Conservation (phyloP, 2,113 vertebrate species). For the Zapornia atra region DNA sequence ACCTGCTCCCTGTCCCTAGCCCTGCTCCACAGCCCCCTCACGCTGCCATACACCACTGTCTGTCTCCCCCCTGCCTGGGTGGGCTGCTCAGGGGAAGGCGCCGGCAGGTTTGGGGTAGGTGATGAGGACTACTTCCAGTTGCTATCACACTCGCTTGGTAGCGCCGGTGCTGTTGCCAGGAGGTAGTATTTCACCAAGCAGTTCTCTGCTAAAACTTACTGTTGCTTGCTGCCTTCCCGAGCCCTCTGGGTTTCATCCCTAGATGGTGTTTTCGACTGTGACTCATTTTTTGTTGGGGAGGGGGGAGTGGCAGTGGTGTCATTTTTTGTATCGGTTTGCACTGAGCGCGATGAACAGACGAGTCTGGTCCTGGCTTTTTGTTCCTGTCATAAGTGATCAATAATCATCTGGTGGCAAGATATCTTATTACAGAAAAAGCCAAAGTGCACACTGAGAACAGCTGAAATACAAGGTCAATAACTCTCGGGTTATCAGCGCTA, state of each 20-base stretch:
- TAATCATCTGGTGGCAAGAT: constrained; percentile 54
- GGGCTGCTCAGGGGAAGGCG: not conserved
- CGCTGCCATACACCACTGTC: accelerated
- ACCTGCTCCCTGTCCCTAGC: not conserved
- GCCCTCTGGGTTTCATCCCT: not conserved
- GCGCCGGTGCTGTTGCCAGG: not conserved
- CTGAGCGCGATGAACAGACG: not conserved
- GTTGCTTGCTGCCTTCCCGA: not conserved
- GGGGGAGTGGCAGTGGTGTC: not conserved
- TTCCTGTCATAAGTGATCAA: constrained; percentile 53
- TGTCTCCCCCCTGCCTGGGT: not conserved
- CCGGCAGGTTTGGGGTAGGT: not conserved
- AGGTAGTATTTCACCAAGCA: not conserved
- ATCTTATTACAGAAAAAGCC: constrained; percentile 59
- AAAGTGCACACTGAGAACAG: constrained; percentile 41
- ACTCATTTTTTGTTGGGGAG: not conserved
- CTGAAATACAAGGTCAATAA: constrained; percentile 55
- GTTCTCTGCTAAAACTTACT: not conserved
- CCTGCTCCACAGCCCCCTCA: not conserved
- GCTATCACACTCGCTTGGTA: not conserved
- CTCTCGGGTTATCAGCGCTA: constrained; percentile 23
- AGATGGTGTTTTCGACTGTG: not conserved
- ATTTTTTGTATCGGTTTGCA: not conserved
- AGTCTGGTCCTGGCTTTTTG: constrained; percentile 48
- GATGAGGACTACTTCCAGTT: not conserved